Evolutionary conservation across 1,140 invertebrate genomes (phyloP), one percentile per base, ranked within the genome.

Genomic region (Sitophilus oryzae): DNA sequence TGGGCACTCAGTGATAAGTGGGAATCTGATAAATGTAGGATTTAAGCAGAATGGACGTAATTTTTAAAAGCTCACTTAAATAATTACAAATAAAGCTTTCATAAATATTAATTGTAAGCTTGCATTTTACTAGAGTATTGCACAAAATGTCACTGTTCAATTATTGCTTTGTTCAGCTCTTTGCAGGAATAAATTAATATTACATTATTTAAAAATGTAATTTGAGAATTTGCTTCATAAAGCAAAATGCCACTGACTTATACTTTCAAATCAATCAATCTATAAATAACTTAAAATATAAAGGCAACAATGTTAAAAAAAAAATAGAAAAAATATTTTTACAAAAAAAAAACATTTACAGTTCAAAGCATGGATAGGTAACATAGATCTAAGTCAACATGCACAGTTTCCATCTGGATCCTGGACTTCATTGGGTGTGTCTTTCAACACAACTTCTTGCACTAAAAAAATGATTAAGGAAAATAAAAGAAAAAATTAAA

Each of bases 401-500:
- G 89, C 85, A 82, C 92, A 96, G 72, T 88, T 87, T 70, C 89
- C 87, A 76, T 94, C 91, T 66, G 85, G 82, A 75, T 90, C 88
- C 82, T 87, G 88, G 67, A 81, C 84, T 80, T 96, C 93, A 66
- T 88, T 88, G 61, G 92, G 91, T 69, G 92, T 90, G 71, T 96
- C 93, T 82, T 95, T 93, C 72, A 96, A 85, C 73, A 95, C 89
- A 75, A 97, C 92, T 83, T 96, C 94, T 82, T 95, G 93, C 91
- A 96, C 91, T 94, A 74, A 75, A 76, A 75, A 59, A 56, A 58
- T 52, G 38, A 66, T 68, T 67, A 65, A 70, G 65, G 66, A 68
- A 68, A 70, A 67, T 66, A 62, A 65, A 59, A 53, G 54, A 66
- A 64, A 65, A 68, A 62, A 55, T 59, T 58, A 66, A 66, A 47